Evolutionary conservation across 2,113 vertebrate species (phyloP).

Genomic region (Erpornis zantholeuca): DNA sequence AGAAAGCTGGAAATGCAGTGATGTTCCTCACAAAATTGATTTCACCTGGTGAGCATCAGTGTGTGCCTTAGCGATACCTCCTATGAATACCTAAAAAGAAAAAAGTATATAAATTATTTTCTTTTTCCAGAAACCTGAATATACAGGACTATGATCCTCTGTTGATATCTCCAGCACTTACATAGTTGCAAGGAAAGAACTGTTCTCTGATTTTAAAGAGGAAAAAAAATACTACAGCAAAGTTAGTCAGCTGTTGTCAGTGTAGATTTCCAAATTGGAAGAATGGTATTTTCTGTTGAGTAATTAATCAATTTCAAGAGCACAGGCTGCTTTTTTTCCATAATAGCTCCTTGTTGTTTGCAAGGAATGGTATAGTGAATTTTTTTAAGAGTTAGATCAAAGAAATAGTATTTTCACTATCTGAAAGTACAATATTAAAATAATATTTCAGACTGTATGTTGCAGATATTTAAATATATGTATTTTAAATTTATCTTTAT

Average conservation of each 20-base stretch:
- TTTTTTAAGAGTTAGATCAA: neutral
- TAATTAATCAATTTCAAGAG: neutral
- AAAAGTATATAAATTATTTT: neutral
- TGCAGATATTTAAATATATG: neutral
- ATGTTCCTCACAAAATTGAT: neutral
- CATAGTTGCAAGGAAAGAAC: neutral
- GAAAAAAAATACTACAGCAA: neutral
- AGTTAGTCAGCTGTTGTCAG: neutral
- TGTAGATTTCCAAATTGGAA: neutral
- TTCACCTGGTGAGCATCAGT: neutral
- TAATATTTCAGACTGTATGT: neutral
- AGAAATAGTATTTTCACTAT: neutral
- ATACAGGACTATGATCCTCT: neutral
- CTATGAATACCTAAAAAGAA: neutral
- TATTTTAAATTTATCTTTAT: neutral
- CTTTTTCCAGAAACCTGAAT: constrained; percentile 37
- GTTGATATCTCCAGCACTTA: neutral
- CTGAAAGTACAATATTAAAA: neutral
- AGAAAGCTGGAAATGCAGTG: neutral
- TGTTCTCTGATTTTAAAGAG: neutral
- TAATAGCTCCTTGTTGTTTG: neutral
- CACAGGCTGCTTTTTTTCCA: neutral
- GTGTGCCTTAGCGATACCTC: neutral
- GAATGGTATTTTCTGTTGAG: neutral
- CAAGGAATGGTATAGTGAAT: neutral